Evolutionary conservation across 1,140 invertebrate genomes (phyloP).

Genomic region (Drosophila tropicalis): DNA sequence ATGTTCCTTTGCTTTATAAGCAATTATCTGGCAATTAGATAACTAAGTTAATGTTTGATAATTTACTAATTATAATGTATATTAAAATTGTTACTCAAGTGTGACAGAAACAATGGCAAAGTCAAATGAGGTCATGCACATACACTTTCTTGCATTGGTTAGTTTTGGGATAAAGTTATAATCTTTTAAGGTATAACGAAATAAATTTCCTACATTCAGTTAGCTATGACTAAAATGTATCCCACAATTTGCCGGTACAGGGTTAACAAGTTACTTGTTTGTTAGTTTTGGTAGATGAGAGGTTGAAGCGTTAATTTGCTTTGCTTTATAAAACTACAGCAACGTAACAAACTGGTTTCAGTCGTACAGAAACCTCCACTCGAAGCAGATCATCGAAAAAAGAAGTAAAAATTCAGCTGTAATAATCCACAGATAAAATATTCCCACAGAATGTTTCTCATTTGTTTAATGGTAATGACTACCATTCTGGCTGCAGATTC

Average conservation of each 20-base stretch:
- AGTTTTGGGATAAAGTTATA: no score
- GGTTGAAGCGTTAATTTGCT: background rate
- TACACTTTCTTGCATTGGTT: background rate
- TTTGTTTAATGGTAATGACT: slow-evolving; percentile 26
- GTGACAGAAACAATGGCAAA: background rate
- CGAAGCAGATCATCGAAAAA: slow-evolving; percentile 6
- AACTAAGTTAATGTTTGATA: no score
- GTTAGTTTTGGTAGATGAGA: background rate
- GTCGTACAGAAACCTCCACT: slow-evolving; percentile 40
- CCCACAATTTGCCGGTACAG: background rate
- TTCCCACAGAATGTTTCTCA: slow-evolving; percentile 40
- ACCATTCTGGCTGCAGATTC: slow-evolving; percentile 34
- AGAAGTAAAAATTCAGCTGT: background rate
- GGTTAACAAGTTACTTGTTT: background rate
- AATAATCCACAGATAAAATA: background rate
- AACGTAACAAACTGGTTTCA: slow-evolving; percentile 61
- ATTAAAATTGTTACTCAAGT: background rate
- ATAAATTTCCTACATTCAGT: no score
- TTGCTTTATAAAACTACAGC: slow-evolving; percentile 35
- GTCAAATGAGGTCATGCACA: background rate
- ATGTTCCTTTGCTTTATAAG: slow-evolving; percentile 87
- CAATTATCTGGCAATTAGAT: slow-evolving; percentile 83
- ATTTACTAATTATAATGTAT: background rate
- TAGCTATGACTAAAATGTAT: background rate
- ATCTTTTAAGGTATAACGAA: no score